Percentiles rank a stretch among this genome's conserved stretches.
phyloP scores from a whole-genome alignment of 2,888 invertebrate genomes.

The Macrophya alboannulata region DNA sequence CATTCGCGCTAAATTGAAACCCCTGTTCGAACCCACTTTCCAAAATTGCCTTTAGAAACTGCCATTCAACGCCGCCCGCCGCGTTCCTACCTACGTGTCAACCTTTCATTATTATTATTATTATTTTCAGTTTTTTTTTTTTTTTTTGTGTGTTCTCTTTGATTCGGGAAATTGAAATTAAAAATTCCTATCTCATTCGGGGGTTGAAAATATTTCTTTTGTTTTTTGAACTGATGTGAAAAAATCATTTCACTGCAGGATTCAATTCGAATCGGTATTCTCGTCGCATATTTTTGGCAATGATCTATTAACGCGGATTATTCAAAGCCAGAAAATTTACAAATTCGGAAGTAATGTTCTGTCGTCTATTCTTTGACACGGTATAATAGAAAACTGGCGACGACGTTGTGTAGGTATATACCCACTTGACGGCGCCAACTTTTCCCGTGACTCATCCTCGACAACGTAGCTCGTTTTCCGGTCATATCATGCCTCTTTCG shows the following conservation, averaged over 20 bases:
- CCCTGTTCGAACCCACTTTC: conserved; percentile 47
- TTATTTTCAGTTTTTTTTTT: neutral
- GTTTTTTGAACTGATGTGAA: neutral
- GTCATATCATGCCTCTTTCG: conserved; percentile 36
- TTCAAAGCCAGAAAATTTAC: neutral
- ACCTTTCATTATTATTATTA: neutral
- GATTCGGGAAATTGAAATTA: neutral
- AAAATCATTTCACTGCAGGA: neutral
- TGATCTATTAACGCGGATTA: neutral
- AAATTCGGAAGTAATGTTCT: neutral
- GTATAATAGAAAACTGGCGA: conserved; percentile 27
- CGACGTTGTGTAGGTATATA: neutral
- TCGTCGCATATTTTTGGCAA: neutral
- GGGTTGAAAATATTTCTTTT: neutral
- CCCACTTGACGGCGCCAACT: conserved; percentile 47
- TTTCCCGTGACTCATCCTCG: conserved; percentile 47
- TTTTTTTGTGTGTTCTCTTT: neutral
- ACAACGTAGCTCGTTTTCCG: conserved; percentile 32
- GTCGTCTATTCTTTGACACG: conserved; percentile 37
- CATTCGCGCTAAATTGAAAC: conserved; percentile 39
- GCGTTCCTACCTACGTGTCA: neutral
- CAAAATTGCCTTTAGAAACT: conserved; percentile 43
- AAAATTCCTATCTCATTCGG: neutral
- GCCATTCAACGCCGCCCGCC: conserved; percentile 28
- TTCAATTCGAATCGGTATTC: neutral